Base-by-base conservation (phyloP, 30 jellyfish, hydroid and myxozoan genomes). In the Cassiopea andromeda region DNA sequence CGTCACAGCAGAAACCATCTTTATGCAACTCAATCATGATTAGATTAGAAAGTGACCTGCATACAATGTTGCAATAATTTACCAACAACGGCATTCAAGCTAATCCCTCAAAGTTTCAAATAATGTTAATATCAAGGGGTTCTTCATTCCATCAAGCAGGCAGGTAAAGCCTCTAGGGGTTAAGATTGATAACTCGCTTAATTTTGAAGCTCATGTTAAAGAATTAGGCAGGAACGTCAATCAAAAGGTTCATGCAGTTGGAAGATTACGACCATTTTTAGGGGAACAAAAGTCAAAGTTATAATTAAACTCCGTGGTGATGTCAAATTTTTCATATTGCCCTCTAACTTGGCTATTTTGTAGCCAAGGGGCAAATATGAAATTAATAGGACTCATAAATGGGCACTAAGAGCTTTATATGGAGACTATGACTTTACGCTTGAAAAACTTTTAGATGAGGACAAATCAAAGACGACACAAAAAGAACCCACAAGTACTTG, bases 101-200 rank as follows among this genome's bases (percentile, higher is more conserved):
- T 0, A 54, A 54, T 54, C 64, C 64, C 64, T 54, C 64, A 10
- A 54, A 54, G 12, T 54, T 54, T 10, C 64, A 54, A 6, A 54
- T 54, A 54, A 54, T 54, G 64, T 54, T 5, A 66, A 14, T 66
- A 19, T 66, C 19, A 66, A 66, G 7, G 75, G 75, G 45, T 27
- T 5, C 19, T 66, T 66, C 8, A 66, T 66, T 66, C 75, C 75
- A 66, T 66, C 75, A 66, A 73, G 82, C 82, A 73, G 9, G 58
- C 82, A 73, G 60, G 82, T 73, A 73, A 73, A 73, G 82, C 82
- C 27, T 47, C 82, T 73, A 44, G 82, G 60, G 16, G 82, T 73
- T 12, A 44, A 73, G n/a, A 73, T 73, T 43, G 82, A 73, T 47
- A 44, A 9, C 82, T 73, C 82, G 8, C 60, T 19, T 54, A 54